phyloP scores from a whole-genome alignment of 2,797 vertebrate species.

The Antennarius maculatus region DNA sequence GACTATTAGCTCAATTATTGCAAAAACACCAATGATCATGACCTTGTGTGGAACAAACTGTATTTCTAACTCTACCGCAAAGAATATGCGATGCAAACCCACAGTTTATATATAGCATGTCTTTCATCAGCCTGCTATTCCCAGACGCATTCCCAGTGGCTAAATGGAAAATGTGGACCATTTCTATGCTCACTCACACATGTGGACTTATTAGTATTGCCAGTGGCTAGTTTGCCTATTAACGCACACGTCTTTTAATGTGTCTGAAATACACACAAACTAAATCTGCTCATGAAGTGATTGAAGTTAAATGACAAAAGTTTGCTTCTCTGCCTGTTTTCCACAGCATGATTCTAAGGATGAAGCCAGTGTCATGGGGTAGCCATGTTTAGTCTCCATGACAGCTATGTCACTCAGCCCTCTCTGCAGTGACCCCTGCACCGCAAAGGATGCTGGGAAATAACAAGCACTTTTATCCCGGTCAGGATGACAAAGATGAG shows the following conservation, averaged over 20 bases:
- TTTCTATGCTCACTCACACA: constrained; percentile 73
- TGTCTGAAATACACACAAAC: constrained; percentile 21
- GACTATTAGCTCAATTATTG: constrained; percentile 31
- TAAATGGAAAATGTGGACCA: constrained; percentile 79
- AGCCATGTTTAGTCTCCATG: constrained; percentile 80
- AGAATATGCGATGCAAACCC: constrained; percentile 72
- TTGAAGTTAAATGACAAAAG: constrained; percentile 43
- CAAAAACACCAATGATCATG: constrained; percentile 54
- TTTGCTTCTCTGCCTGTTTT: constrained; percentile 75
- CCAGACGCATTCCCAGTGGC: constrained; percentile 72
- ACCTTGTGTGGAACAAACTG: constrained; percentile 61
- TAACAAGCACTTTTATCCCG: constrained; percentile 85
- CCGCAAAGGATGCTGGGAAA: constrained; percentile 86
- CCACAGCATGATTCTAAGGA: constrained; percentile 73
- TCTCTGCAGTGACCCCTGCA: constrained; percentile 85
- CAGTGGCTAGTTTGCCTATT: constrained; percentile 52
- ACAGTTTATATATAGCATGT: constrained; percentile 77
- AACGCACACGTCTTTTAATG: constrained; percentile 53
- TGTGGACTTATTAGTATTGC: constrained; percentile 66
- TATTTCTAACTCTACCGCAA: constrained; percentile 51
- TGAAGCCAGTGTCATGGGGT: constrained; percentile 81
- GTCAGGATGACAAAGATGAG: constrained; percentile 86
- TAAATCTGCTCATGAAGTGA: constrained; percentile 23
- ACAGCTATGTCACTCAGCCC: constrained; percentile 86
- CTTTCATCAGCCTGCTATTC: constrained; percentile 78